Percentiles rank a stretch among this genome's conserved stretches.
Conservation (phyloP, 2,888 invertebrate genomes). For the Saturnia pavonia region DNA sequence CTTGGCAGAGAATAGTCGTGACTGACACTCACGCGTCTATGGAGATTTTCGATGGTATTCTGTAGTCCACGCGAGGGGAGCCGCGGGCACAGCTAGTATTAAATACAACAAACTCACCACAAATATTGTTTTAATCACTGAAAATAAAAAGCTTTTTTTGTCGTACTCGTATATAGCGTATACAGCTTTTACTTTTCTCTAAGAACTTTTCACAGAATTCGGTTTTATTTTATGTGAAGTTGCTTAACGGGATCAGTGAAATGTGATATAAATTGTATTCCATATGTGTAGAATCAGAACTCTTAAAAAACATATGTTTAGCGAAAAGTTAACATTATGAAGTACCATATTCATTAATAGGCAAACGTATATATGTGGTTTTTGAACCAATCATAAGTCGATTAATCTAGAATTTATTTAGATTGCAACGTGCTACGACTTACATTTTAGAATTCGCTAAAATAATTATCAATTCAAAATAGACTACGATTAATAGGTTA, state of each 20-base stretch:
- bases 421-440: background rate
- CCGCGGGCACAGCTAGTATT: too few relatives aligned
- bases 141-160: too few relatives aligned
- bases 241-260: background rate
- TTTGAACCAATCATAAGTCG: too few relatives aligned
- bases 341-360: too few relatives aligned
- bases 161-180: too few relatives aligned
- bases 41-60: conserved; percentile 30
- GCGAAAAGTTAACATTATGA: too few relatives aligned
- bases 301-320: too few relatives aligned
- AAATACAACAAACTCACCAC: background rate
- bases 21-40: conserved; percentile 47
- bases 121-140: background rate
- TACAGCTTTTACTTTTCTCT: too few relatives aligned
- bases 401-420: background rate
- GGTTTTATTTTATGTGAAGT: background rate
- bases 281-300: background rate
- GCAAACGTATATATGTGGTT: too few relatives aligned
- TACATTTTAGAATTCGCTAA: background rate
- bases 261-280: background rate
- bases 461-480: background rate
- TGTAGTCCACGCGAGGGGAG: too few relatives aligned
- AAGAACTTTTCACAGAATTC: background rate
- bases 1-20: conserved; percentile 23
- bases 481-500: background rate